Percentiles rank a stretch among this genome's conserved stretches.
Conservation (phyloP, 1,140 invertebrate genomes). For the Probaryconus sp. region DNA sequence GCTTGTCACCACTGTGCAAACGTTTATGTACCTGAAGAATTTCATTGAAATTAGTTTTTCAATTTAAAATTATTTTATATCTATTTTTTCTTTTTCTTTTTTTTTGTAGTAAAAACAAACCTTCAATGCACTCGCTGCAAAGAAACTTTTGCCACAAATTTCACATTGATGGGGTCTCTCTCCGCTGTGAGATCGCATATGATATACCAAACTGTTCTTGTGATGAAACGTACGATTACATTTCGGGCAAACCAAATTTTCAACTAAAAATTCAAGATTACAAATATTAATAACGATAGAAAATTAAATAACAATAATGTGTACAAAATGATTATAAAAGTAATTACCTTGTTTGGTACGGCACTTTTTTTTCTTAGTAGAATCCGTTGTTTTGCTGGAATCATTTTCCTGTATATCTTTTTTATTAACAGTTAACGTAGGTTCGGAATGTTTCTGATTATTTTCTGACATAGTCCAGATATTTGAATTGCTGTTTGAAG, state of each 20-base stretch:
- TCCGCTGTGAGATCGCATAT: constrained; percentile 87
- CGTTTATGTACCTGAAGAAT: constrained; percentile 83
- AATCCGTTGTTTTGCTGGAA: constrained; percentile 69
- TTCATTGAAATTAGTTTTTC: constrained; percentile 7
- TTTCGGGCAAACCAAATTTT: constrained; percentile 81
- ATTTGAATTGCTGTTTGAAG: constrained; percentile 63
- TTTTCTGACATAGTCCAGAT: constrained; percentile 73
- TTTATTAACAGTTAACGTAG: constrained; percentile 62
- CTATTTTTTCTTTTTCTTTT: background rate
- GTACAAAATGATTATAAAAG: background rate
- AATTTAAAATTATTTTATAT: background rate
- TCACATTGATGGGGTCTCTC: constrained; percentile 88
- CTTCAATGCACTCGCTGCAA: constrained; percentile 87
- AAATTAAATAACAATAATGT: constrained; percentile 3
- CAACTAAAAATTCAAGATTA: constrained; percentile 57
- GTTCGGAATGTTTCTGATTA: constrained; percentile 67
- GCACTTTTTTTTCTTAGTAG: constrained; percentile 72
- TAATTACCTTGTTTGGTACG: constrained; percentile 65
- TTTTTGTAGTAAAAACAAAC: constrained; percentile 70
- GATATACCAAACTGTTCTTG: constrained; percentile 90
- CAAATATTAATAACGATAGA: constrained; percentile 3
- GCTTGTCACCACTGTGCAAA: constrained; percentile 87
- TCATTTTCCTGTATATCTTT: constrained; percentile 69
- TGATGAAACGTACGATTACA: constrained; percentile 88
- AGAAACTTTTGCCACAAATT: constrained; percentile 89